phyloP scores from a whole-genome alignment of 2,113 vertebrate genomes.

The Panurus biarmicus region DNA sequence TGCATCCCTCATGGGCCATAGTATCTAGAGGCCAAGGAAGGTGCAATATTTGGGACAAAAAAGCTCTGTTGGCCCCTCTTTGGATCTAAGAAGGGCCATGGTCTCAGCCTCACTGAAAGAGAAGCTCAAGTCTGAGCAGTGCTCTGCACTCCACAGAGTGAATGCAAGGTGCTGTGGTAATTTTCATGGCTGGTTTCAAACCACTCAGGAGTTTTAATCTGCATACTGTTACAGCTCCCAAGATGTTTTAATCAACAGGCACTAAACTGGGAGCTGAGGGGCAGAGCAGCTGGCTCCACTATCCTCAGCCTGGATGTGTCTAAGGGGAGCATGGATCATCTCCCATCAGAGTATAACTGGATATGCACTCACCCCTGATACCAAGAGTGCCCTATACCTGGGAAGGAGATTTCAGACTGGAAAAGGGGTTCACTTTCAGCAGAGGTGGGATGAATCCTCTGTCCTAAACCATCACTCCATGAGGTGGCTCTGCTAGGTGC shows the following conservation, averaged over 20 bases:
- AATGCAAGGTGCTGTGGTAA: not conserved
- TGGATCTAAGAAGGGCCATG: not conserved
- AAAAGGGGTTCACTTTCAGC: not conserved
- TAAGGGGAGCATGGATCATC: not conserved
- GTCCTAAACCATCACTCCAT: not conserved
- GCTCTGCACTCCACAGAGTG: not conserved
- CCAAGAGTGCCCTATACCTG: accelerated
- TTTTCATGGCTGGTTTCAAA: not conserved
- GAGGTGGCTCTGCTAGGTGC: not conserved
- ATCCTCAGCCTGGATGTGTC: not conserved
- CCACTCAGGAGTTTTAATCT: not conserved
- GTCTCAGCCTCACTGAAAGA: not conserved
- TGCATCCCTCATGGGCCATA: not conserved
- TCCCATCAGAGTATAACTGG: not conserved
- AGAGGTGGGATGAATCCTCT: not conserved
- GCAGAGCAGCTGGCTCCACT: not conserved
- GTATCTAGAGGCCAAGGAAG: not conserved
- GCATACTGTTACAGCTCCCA: not conserved
- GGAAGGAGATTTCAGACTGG: not conserved
- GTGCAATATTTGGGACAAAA: not conserved
- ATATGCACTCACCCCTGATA: too few relatives aligned
- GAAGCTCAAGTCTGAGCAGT: not conserved
- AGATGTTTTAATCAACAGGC: not conserved
- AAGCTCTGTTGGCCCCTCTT: not conserved
- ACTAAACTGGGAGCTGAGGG: not conserved